Evolutionary conservation across 2,113 vertebrate species (phyloP).

Genomic region (Microcebus murinus): DNA sequence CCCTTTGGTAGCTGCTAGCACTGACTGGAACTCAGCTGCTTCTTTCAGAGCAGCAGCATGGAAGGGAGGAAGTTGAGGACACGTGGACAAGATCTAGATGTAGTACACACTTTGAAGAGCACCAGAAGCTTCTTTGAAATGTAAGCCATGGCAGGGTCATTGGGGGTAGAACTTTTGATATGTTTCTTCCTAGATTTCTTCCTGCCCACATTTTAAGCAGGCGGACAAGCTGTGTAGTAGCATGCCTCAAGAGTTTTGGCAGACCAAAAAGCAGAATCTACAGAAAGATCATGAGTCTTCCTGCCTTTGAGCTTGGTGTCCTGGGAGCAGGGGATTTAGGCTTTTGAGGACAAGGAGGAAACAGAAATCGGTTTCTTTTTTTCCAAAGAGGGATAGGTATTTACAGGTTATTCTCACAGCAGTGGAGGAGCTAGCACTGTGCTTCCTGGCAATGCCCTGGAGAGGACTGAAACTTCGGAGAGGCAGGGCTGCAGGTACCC

Average conservation of each 20-base stretch:
- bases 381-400: background rate
- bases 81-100: slow-evolving; percentile 3
- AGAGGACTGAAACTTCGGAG: background rate
- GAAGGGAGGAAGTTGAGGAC: background rate
- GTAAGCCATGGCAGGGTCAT: background rate
- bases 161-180: background rate
- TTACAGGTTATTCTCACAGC: background rate
- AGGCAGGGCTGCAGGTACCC: background rate
- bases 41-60: slow-evolving; percentile 24
- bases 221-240: background rate
- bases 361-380: background rate
- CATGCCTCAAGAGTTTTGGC: background rate
- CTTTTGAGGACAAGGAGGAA: background rate
- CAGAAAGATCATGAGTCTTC: background rate
- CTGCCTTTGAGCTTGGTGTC: background rate
- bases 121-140: slow-evolving; percentile 42
- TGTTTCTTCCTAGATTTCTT: slow-evolving; percentile 18
- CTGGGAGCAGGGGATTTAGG: background rate
- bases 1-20: slow-evolving; percentile 44
- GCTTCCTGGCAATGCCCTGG: background rate
- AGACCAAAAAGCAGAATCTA: background rate
- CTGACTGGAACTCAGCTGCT: slow-evolving; percentile 6
- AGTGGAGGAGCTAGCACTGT: background rate
- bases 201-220: background rate
- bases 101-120: background rate